Conservation (phyloP, 2,113 vertebrate species). For the pig (Sus scrofa) region DNA sequence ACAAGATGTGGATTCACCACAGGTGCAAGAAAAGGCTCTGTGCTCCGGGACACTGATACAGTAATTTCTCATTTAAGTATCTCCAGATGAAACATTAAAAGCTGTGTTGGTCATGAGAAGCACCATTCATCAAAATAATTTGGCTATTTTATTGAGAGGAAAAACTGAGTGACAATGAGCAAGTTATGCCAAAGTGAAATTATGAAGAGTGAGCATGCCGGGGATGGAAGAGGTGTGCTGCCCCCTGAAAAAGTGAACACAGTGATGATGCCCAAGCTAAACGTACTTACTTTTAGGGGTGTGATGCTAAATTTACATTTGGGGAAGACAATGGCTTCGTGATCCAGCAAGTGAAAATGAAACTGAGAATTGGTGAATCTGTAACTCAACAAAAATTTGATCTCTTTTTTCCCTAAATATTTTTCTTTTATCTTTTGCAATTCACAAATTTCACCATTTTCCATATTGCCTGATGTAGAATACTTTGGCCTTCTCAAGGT, state of each 20-base stretch:
- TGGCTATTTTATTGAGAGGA: background rate
- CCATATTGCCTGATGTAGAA: background rate
- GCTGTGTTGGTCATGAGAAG: background rate
- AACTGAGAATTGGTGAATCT: background rate
- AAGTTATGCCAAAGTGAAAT: background rate
- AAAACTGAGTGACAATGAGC: background rate
- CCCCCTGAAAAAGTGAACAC: background rate
- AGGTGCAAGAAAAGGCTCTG: background rate
- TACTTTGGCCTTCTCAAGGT: background rate
- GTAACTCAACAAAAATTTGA: background rate
- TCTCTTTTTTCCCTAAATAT: background rate
- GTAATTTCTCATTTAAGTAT: constrained; percentile 37
- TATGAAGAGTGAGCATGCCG: background rate
- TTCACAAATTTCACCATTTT: background rate
- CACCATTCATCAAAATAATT: constrained; percentile 9
- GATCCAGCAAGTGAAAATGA: background rate
- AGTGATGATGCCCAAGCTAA: background rate
- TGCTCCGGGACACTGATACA: background rate
- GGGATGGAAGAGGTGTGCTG: background rate
- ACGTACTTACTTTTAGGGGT: background rate
- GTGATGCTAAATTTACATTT: background rate
- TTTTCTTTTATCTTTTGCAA: background rate
- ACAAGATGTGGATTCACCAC: background rate
- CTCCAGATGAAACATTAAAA: constrained; percentile 38
- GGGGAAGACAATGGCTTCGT: background rate